Percentiles rank a stretch among this genome's conserved stretches.
Conservation (phyloP, 2,888 invertebrate species). For the Bellardia pandia region DNA sequence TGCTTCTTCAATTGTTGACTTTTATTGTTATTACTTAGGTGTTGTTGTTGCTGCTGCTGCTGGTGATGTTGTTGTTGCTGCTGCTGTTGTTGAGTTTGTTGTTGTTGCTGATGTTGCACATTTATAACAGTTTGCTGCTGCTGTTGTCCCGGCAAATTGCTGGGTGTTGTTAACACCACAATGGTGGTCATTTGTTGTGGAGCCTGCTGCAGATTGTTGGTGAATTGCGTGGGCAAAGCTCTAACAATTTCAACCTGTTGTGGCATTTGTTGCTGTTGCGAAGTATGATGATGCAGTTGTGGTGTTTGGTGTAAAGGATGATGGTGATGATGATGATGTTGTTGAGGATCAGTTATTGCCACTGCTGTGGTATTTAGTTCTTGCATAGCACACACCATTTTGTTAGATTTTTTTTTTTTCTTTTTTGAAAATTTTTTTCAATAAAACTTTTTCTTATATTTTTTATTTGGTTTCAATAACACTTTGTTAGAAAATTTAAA, state of each 20-base stretch:
- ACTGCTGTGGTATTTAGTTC: conserved; percentile 77
- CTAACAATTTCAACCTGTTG: conserved; percentile 69
- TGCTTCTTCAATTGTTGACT: conserved; percentile 86
- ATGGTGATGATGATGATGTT: conserved; percentile 75
- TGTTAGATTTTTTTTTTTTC: conserved; percentile 15
- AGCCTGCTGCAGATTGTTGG: conserved; percentile 63
- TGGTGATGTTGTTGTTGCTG: conserved; percentile 75
- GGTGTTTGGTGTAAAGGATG: conserved; percentile 75
- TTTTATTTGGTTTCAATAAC: conserved; percentile 80
- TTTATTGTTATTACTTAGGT: conserved; percentile 74
- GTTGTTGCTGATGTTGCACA: conserved; percentile 76
- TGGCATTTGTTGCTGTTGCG: conserved; percentile 72
- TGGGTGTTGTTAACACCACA: conserved; percentile 78
- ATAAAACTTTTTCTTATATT: conserved; percentile 50
- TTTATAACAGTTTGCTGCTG: conserved; percentile 79
- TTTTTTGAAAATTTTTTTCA: conserved; percentile 56
- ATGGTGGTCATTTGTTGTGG: conserved; percentile 79
- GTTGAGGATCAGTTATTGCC: conserved; percentile 74
- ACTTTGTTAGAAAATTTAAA: conserved; percentile 77
- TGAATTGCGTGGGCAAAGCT: conserved; percentile 63
- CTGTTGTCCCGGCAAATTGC: conserved; percentile 43
- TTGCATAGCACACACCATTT: conserved; percentile 84
- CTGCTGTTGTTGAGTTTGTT: conserved; percentile 56
- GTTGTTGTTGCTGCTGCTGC: conserved; percentile 75
- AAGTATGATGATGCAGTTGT: conserved; percentile 73